phyloP scores from a whole-genome alignment of 1,140 invertebrate genomes.

The Psix sp. region DNA sequence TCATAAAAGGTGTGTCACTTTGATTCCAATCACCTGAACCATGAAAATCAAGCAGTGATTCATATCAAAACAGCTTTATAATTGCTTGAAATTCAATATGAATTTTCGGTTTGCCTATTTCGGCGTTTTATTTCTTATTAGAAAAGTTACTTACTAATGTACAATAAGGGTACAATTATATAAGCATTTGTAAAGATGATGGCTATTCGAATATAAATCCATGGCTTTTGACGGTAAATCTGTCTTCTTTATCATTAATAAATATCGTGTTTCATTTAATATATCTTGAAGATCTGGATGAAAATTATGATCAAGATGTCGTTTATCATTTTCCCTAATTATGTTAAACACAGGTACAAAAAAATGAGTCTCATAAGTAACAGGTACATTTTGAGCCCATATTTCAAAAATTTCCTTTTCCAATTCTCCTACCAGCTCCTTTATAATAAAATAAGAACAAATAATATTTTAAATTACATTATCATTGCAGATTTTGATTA shows the following conservation, averaged over 20 bases:
- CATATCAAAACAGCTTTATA: no score
- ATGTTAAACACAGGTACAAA: conserved; percentile 60
- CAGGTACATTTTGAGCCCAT: conserved; percentile 60
- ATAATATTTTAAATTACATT: conserved; percentile 1
- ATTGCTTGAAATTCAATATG: neutral
- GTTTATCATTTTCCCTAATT: conserved; percentile 16
- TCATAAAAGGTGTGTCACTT: no score
- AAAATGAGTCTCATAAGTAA: conserved; percentile 52
- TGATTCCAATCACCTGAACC: no score
- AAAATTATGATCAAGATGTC: conserved; percentile 63
- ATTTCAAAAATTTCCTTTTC: conserved; percentile 63
- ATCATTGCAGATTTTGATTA: neutral
- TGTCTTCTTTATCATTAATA: conserved; percentile 80
- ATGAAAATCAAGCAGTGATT: no score
- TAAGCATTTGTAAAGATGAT: conserved; percentile 61
- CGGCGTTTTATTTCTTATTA: neutral
- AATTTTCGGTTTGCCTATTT: no score
- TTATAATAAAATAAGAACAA: conserved; percentile 13
- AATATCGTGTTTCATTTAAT: conserved; percentile 81
- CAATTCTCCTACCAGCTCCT: conserved; percentile 51
- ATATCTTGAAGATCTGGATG: conserved; percentile 65
- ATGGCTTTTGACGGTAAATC: conserved; percentile 78
- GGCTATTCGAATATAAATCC: conserved; percentile 72
- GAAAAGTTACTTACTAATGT: conserved; percentile 65
- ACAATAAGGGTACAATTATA: conserved; percentile 63